Evolutionary conservation across 2,113 vertebrate genomes (phyloP).

Genomic region (Orientallactaga bullata): DNA sequence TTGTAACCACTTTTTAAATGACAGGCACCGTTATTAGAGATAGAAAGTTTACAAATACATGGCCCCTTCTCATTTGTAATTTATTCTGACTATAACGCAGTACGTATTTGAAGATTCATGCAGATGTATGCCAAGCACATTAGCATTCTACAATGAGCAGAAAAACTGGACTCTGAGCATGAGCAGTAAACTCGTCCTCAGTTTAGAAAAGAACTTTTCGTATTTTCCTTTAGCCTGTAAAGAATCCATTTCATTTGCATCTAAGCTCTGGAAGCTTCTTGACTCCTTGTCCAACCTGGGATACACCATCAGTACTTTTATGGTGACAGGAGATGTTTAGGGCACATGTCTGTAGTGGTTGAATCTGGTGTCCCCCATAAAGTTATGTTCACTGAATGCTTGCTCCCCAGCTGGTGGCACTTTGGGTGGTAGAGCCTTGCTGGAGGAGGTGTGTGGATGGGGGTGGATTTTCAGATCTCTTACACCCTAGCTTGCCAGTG

Average conservation of each 20-base stretch:
- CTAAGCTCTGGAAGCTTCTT: constrained; percentile 13
- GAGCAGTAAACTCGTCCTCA: not conserved
- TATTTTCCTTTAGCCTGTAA: constrained; percentile 15
- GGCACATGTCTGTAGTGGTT: not conserved
- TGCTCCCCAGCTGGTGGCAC: too few species aligned
- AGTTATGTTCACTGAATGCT: too few species aligned
- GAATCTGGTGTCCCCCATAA: too few species aligned
- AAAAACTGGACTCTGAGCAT: constrained; percentile 34
- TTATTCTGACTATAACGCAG: not conserved
- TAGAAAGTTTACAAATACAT: not conserved
- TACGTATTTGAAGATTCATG: constrained; percentile 25
- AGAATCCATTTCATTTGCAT: not conserved
- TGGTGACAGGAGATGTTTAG: not conserved
- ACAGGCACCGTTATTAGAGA: not conserved
- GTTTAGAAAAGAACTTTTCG: constrained; percentile 17
- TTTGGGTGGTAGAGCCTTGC: too few species aligned
- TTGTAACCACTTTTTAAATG: not conserved
- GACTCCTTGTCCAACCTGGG: not conserved
- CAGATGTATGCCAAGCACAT: not conserved
- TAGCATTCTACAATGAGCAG: not conserved
- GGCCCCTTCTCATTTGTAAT: not conserved
- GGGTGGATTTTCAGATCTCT: too few species aligned
- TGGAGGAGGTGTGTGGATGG: too few species aligned
- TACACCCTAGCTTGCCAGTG: too few species aligned
- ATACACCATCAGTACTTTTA: not conserved